Evolutionary conservation across 2,888 invertebrate species (phyloP), one percentile per base, ranked within the genome.

Genomic region (Lasioglossum leucozonium): DNA sequence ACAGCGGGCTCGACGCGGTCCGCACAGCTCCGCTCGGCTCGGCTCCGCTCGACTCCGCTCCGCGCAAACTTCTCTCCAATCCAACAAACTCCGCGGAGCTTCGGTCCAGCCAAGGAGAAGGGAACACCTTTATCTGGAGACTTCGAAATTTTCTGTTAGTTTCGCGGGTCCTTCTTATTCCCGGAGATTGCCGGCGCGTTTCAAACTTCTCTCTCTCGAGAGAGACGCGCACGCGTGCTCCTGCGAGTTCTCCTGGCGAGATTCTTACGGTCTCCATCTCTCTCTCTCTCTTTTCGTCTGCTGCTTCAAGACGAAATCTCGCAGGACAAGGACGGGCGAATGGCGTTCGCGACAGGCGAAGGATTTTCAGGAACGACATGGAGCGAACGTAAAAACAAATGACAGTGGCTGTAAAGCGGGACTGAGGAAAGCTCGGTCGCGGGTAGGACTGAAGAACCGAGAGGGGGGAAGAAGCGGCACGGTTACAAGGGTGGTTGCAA

Each of bases 361-460:
- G 87, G 86, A 89, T 91, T 90, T 89, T 91, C 85, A 89, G 74
- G 80, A 88, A 89, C 88, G 89, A 81, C 82, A 87, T 78, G 81
- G 81, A 84, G 87, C 89, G 89, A 91, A 90, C 91, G 90, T 91
- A 92, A 92, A 93, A 92, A 92, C 90, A 91, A 92, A 92, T 89
- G 90, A 90, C 87, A 86, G 84, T 84, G 84, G 87, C 88, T 90
- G 90, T 90, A 89, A 88, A 87, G 84, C 80, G 87, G 71, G 84
- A 77, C 67, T 22, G 65, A 77, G 47, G 72, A 75, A 71, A 69
- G 51, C 72, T 73, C 30, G n/a, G 30, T 62, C 34, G 62, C 30
- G 62, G 67, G 37, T 67, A 37, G 67, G 37, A 18, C 62, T 8
- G 62, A 34, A 16, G 34, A 34, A 37, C 18, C 71, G 69, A 42